Evolutionary conservation across 2,888 invertebrate species (phyloP), one percentile per base, ranked within the genome.

Genomic region (Hymenopus coronatus): DNA sequence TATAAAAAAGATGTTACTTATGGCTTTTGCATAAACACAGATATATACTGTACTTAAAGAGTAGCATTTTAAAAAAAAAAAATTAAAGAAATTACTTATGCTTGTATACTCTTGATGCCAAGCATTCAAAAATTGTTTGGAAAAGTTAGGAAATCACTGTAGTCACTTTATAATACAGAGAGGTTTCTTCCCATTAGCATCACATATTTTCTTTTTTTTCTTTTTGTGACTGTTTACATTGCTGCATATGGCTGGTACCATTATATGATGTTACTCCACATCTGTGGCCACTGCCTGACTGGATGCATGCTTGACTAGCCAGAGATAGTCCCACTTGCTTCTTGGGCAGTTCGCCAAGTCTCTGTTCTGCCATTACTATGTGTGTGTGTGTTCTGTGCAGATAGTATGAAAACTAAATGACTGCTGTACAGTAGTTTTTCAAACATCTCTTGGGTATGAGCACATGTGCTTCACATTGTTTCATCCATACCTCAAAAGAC

Each of bases 401-500:
- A 70, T 20, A 25, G 54, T 70, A 70, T 70, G 54, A 70, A 70
- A 70, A 70, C 15, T 70, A 70, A 70, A 70, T 70, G 20, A 15
- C 3, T 70, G 20, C 54, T 70, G 54, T 70, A 25, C 20, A 20
- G 12, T 6, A 40, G 9, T 25, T 70, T 70, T 70, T 7, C 25
- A 70, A 70, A 70, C 25, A 70, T 70, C 54, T 70, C 14, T 70
- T 40, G 25, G 3, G 20, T 70, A 70, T 70, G 54, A 70, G 54
- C 54, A 70, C 54, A 70, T 70, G 54, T 70, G 8, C 25, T 20
- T 25, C 6, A 25, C 54, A 85, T 40, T 33, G 85, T 85, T 28
- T 54, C 9, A 20, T 40, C 20, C 83, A 54, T 81, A 40, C 85
- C 25, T 81, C 46, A 46, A 46, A 89, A 89, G 89, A 54, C 89